These are phyloP conservation scores for Andricus quercusramuli DNA, from an alignment of 2,888 invertebrate species.

Conservation along the genomic window DNA sequence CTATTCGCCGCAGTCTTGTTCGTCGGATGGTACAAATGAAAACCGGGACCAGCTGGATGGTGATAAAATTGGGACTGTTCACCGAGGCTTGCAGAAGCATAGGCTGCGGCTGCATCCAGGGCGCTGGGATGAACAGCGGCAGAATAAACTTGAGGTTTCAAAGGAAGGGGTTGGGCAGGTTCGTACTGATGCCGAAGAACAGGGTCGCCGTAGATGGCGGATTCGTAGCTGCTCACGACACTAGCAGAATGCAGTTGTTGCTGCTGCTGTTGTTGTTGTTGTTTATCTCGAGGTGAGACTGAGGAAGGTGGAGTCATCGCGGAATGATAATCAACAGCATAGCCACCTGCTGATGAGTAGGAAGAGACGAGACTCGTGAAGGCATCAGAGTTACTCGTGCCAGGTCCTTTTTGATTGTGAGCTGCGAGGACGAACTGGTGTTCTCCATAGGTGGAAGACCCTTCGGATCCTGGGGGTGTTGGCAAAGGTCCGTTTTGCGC, in stretches of 20 bases:
- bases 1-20: conserved; percentile 87
- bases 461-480: conserved; percentile 94
- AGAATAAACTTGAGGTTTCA: conserved; percentile 95
- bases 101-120: conserved; percentile 83
- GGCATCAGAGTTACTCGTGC: conserved; percentile 79
- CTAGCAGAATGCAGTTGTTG: conserved; percentile 75
- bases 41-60: conserved; percentile 86
- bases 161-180: conserved; percentile 85
- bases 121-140: conserved; percentile 79
- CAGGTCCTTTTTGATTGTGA: conserved; percentile 74
- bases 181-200: conserved; percentile 80
- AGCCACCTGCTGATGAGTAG: conserved; percentile 80
- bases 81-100: conserved; percentile 80
- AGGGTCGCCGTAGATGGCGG: conserved; percentile 79
- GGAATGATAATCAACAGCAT: conserved; percentile 91
- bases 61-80: conserved; percentile 94
- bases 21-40: conserved; percentile 92
- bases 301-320: conserved; percentile 99
- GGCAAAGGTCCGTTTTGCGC: conserved; percentile 88
- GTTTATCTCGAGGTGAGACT: conserved; percentile 94
- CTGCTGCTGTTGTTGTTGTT: conserved; percentile 83
- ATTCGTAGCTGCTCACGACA: conserved; percentile 84
- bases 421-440: conserved; percentile 81
- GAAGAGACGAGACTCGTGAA: conserved; percentile 82
- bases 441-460: conserved; percentile 86